Base-by-base conservation (phyloP, 2,888 invertebrate species). In the Carcina quercana region DNA sequence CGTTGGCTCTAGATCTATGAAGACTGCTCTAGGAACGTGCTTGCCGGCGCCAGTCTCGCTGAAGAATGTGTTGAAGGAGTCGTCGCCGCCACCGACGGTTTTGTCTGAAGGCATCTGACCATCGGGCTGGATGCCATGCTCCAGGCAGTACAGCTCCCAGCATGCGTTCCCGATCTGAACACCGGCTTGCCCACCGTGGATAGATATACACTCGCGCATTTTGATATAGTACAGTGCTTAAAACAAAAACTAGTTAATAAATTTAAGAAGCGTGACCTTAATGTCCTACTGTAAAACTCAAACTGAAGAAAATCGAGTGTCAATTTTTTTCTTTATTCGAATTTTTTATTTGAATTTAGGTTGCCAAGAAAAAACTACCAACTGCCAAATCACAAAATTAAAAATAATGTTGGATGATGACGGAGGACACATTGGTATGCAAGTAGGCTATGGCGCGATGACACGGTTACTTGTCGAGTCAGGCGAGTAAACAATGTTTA, bases 1-100 rank as follows among this genome's bases (percentile, higher is more conserved):
- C 33, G 97, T 97, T 14, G 97, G 97, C 74, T 97, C 97, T 60
- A 98, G 85, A 71, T 98, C 97, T 25, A 97, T 95, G 66, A 97
- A 97, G 11, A 97, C 95, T 3, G 93, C 95, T 50, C 97, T 87
- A 11, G 97, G 97, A 1, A 97, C 97, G 71, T 97, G 97, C 70
- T 97, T 97, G 39, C 97, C 97, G 31, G 95, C 93, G 21, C 95
- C 95, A 6, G 97, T 97, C 78, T 97, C 97, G 55, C 92, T 92
- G 87, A 94, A 94, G 86, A 94, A 94, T 35, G 94, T 97, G 76
- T 96, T 96, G 86, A 95, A 97, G 35, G 95, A 95, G 79, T 96
- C 96, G 69, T 97, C 97, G 33, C 94, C 94, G 36, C 93, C 93
- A 34, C 95, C 95, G 25, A 89, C 83, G 13, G 89, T 89, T 58